Base-by-base conservation (phyloP, 2,888 invertebrate species). In the Ametastegia equiseti region DNA sequence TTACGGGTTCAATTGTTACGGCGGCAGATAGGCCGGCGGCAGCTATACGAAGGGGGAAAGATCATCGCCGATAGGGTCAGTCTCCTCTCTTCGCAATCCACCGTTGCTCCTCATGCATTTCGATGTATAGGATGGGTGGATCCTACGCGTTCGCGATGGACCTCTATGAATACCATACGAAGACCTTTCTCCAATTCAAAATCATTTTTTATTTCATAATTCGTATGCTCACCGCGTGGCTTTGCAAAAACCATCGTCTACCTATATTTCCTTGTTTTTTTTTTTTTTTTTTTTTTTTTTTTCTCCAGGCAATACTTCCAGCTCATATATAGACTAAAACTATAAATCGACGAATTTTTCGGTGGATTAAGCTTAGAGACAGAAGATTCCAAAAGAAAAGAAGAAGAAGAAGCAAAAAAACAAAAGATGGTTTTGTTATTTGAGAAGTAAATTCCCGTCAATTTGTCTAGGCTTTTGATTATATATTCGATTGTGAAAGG, bases 1-100 rank as follows among this genome's bases (percentile, higher is more conserved):
- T 91, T 91, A 91, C 88, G 88, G 89, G 90, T 90, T 91, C 91
- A 89, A 91, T 91, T 91, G 91, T 91, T 91, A 91, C 90, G 89
- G 86, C 86, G 86, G 84, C 84, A 84, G 87, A 88, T 88, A 88
- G 88, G 87, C 87, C 84, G 84, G 84, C 84, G 42, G 78, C 78
- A n/a, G n/a, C n/a, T n/a, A n/a, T 63, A 84, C 85, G 84, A 85
- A 85, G 88, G 90, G 87, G 86, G 86, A 88, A 88, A 88, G 88
- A 89, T 90, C 88, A 87, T 84, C 82, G 79, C 80, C 84, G 90
- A 90, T 90, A 90, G 85, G 84, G 85, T 84, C 82, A 84, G 79
- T 81, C 73, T 85, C 86, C 86, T 84, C n/a, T n/a, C 84, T 71
- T 85, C 85, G 84, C 83, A 82, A 81, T 82, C 67, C 81, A 60